A percentile compares a stretch with the other conserved stretches of the same genome.
Evolutionary conservation across 2,797 vertebrate genomes (phyloP).

Genomic region (Gorsachius magnificus): DNA sequence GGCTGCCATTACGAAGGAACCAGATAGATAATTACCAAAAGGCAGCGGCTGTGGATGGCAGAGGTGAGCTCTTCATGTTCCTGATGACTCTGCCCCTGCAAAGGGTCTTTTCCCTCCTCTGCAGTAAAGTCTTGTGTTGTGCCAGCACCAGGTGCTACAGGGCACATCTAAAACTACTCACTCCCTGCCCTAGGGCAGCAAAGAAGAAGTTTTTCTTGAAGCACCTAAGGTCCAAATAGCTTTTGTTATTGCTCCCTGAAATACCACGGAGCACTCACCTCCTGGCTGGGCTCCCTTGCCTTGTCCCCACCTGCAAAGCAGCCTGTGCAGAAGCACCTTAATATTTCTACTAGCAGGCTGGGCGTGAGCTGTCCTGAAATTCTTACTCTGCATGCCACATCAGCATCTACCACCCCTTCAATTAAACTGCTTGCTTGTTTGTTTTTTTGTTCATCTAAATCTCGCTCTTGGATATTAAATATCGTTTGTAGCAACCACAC

Average conservation of each 20-base stretch:
- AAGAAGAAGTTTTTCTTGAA: neutral
- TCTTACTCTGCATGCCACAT: neutral
- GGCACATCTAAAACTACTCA: neutral
- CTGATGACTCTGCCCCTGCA: neutral
- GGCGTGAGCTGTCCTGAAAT: neutral
- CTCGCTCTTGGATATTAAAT: neutral
- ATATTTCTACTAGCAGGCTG: neutral
- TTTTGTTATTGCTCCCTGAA: neutral
- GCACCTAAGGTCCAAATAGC: neutral
- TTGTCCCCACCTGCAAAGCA: neutral
- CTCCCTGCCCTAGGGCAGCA: neutral
- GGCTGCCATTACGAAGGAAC: neutral
- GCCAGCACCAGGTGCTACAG: neutral
- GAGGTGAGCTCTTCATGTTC: neutral
- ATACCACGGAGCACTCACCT: rapidly evolving
- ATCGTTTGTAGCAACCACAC: neutral
- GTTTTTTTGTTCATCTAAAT: neutral
- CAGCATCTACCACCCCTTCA: neutral
- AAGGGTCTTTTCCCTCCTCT: neutral
- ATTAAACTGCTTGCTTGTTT: neutral
- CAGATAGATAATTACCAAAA: neutral
- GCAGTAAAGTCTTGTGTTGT: neutral
- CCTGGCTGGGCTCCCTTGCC: neutral
- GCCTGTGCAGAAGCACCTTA: neutral
- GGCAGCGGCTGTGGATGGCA: neutral